Evolutionary conservation across 2,888 invertebrate species (phyloP).

Genomic region (Thumatha senex): DNA sequence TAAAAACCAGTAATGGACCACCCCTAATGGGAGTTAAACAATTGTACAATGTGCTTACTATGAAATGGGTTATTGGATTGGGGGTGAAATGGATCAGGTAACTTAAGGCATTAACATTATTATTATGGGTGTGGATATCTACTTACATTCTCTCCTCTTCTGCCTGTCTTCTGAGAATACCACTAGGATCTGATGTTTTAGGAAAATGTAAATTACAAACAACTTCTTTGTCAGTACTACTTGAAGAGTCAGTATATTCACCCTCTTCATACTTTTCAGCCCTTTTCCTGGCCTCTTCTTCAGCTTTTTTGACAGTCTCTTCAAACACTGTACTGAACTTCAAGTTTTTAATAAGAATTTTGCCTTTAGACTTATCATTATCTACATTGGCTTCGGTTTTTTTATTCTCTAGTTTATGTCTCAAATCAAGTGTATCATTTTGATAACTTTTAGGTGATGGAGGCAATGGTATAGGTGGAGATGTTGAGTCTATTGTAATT

Average conservation of each 20-base stretch:
- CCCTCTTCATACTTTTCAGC: constrained; percentile 86
- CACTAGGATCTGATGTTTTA: constrained; percentile 74
- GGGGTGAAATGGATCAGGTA: too few relatives aligned
- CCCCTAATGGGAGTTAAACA: too few relatives aligned
- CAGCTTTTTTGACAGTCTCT: constrained; percentile 85
- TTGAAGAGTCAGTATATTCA: constrained; percentile 81
- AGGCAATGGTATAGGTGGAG: constrained; percentile 63
- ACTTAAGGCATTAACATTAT: too few relatives aligned
- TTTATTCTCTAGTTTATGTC: constrained; percentile 56
- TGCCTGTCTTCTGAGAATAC: constrained; percentile 70
- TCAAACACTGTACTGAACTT: constrained; percentile 87
- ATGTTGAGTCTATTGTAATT: constrained; percentile 33
- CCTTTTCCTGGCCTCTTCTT: constrained; percentile 84
- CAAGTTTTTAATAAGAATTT: constrained; percentile 87
- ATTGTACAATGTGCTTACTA: too few relatives aligned
- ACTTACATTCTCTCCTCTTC: constrained; percentile 82
- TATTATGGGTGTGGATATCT: too few relatives aligned
- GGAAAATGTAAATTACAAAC: constrained; percentile 70
- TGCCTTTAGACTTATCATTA: constrained; percentile 73
- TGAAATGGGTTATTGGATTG: too few relatives aligned
- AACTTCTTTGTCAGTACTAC: constrained; percentile 63
- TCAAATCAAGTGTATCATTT: constrained; percentile 42
- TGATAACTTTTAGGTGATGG: constrained; percentile 64
- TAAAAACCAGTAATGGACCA: too few relatives aligned
- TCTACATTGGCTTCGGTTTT: constrained; percentile 51